Base-by-base conservation (phyloP, 2,888 invertebrate species). In the Drosophila buzzatii region DNA sequence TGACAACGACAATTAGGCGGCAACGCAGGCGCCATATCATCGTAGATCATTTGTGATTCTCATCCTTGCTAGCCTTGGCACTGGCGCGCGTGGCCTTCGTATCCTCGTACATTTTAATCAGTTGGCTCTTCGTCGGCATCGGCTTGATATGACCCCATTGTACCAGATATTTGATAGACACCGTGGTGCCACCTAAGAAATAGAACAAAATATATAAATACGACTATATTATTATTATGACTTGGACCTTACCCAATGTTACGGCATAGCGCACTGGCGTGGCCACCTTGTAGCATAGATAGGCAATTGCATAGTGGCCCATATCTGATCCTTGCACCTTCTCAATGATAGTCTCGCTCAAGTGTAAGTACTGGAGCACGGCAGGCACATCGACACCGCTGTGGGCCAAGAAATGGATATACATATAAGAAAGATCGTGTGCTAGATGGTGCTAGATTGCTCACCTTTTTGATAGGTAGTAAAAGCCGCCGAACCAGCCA, bases 221-320 rank as follows among this genome's bases (percentile, higher is more conserved):
- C 2, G 16, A 14, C 16, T 4, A 14, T 18, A 4, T 18, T 18
- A 42, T 18, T 41, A 18, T 20, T 42, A 20, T 23, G 23, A 12
- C 27, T 5, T 5, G 16, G 8, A 2, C 83, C 92, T 94, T 94
- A 96, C 97, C 97, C 91, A 99, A 92, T 56, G 99, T 99, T 2
- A 98, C 96, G n/a, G 98, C 96, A 93, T 99, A 99, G 81, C 99
- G 94, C 16, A 97, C 93, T 4, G 99, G 99, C 10, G 98, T 97
- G 35, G 96, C 96, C 60, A 99, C 94, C 94, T 99, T 99, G 93
- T 99, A 99, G 84, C 99, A 94, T 47, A 98, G 96, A 93, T 98
- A 97, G 0, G 98, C 95, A 42, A 99, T 94, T 10, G 99, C 99
- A 91, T 97, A 93, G 92, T 98, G 96, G 14, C 99, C 99, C 92